Evolutionary conservation across 2,113 vertebrate genomes (phyloP).

Genomic region (Ploceus nigricollis): DNA sequence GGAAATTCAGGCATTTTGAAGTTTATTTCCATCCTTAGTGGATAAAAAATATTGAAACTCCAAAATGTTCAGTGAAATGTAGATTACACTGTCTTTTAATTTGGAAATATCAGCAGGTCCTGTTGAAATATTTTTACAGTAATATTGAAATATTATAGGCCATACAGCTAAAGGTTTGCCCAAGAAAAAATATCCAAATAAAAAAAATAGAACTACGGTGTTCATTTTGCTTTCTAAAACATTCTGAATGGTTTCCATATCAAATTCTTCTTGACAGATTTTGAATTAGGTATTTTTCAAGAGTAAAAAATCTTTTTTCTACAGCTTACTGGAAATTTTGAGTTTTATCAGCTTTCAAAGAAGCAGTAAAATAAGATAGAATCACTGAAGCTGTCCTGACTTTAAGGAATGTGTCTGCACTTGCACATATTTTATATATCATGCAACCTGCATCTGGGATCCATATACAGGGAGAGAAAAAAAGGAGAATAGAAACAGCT

Average conservation of each 20-base stretch:
- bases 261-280: not conserved
- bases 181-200: not conserved
- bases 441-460: not conserved
- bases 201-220: not conserved
- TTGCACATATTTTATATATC: not conserved
- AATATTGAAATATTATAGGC: not conserved
- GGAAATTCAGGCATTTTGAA: not conserved
- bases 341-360: not conserved
- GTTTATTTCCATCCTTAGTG: not conserved
- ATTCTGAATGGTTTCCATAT: not conserved
- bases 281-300: not conserved
- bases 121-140: not conserved
- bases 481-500: not conserved
- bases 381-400: not conserved
- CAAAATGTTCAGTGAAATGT: not conserved
- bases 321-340: not conserved
- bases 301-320: not conserved
- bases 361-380: not conserved
- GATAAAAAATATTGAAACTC: not conserved
- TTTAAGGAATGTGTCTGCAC: not conserved
- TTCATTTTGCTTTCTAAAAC: not conserved
- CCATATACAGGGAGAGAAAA: not conserved
- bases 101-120: not conserved
- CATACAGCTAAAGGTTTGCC: not conserved
- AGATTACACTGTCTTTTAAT: not conserved